A percentile compares a stretch with the other conserved stretches of the same genome.
These are phyloP conservation scores for Diplodus sargus DNA, from an alignment of 2,797 vertebrate species.

Conservation along the genomic window DNA sequence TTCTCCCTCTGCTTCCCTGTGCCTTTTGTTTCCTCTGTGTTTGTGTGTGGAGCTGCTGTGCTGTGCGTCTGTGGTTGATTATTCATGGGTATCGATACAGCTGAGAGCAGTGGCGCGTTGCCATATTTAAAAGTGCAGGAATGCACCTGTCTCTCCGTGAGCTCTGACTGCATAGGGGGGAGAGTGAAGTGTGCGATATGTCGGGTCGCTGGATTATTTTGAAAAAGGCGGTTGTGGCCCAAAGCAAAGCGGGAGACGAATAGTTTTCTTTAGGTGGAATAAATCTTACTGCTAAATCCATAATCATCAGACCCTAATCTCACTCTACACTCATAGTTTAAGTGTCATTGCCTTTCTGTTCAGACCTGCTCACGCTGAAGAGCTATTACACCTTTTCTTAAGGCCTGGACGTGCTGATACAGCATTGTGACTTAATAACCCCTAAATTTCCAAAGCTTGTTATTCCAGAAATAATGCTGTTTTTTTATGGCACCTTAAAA, in stretches of 20 bases:
- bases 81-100: constrained; percentile 78
- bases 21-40: constrained; percentile 27
- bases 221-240: constrained; percentile 12
- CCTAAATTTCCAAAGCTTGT: constrained; percentile 49
- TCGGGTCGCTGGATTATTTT: constrained; percentile 25
- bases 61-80: constrained; percentile 70
- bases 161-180: constrained; percentile 22
- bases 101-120: constrained; percentile 57
- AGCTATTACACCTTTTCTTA: constrained; percentile 18
- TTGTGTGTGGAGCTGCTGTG: constrained; percentile 47
- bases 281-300: constrained; percentile 17
- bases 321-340: constrained; percentile 35
- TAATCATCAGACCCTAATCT: constrained; percentile 44
- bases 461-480: constrained; percentile 32
- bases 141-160: constrained; percentile 63
- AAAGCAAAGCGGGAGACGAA: constrained; percentile 12
- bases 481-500: constrained; percentile 21
- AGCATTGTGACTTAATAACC: constrained; percentile 46
- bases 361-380: constrained; percentile 43
- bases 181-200: neutral
- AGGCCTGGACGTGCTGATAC: constrained; percentile 37
- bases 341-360: constrained; percentile 21
- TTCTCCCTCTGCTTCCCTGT: constrained; percentile 10
- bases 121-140: constrained; percentile 67
- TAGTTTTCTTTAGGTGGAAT: constrained; percentile 12